Base-by-base conservation (phyloP, 2,888 invertebrate genomes). In the Stenodera caucasica region DNA sequence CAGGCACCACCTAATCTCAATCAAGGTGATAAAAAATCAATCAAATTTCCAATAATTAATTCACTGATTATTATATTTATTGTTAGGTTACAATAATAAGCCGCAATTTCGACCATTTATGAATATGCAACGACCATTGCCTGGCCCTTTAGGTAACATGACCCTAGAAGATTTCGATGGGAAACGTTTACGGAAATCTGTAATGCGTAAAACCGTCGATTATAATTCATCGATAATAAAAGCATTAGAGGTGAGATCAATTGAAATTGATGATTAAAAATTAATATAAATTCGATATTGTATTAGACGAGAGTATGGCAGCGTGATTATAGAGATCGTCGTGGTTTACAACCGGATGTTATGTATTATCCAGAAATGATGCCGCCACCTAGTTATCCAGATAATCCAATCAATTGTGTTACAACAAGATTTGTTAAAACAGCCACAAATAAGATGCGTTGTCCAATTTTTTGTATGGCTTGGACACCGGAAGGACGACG, bases 401-500 rank as follows among this genome's bases (percentile, higher is more conserved):
- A 98, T 78, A 96, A 96, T 81, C 95, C 98, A 3, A 96, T 96
- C 70, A 99, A 99, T 83, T 94, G 97, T 68, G 95, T 96, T 12
- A 94, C 96, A 4, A 92, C 92, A 49, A 82, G 96, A 75, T 98
- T 98, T 81, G 98, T 99, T 7, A 92, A 99, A 81, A 96, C 98
- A n/a, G 98, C 99, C 8, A 98, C 98, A 57, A 99, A 99, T 82
- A 99, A 99, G 85, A 96, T 98, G 91, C 87, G 98, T 70, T 99
- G 99, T 83, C 99, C 99, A 0, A 97, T 99, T 74, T 99, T 99
- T 80, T 96, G 96, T 73, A 90, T 99, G 78, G 95, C 96, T 12
- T 99, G 99, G 99, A 99, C 99, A 6, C 99, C 99, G 0, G 99
- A 99, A 82, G 99, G 99, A 12, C 87, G 99, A 67, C 88, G 99